These are phyloP conservation scores for Drosophila yakuba DNA, from an alignment of 1,140 invertebrate genomes.

Conservation along the genomic window DNA sequence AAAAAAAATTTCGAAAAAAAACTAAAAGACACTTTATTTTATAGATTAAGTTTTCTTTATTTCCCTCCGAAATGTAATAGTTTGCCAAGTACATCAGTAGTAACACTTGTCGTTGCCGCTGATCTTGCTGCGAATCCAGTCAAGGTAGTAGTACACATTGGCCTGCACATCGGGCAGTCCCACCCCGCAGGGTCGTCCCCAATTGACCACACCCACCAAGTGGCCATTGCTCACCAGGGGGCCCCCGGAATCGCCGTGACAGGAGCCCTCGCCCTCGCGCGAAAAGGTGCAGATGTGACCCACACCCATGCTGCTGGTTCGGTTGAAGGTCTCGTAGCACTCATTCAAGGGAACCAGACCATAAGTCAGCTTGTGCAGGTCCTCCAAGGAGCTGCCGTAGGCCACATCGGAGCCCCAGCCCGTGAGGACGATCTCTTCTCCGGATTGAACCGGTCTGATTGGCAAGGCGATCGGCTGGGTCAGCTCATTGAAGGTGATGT, in stretches of 20 bases:
- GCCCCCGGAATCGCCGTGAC: slow-evolving; percentile 85
- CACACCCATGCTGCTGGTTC: slow-evolving; percentile 53
- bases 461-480: slow-evolving; percentile 82
- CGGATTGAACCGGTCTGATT: neutral
- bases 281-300: slow-evolving; percentile 87
- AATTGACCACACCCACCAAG: slow-evolving; percentile 86
- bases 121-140: slow-evolving; percentile 65
- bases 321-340: slow-evolving; percentile 59
- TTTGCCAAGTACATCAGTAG: slow-evolving; percentile 3
- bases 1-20: no score
- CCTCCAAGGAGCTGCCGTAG: slow-evolving; percentile 34
- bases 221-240: slow-evolving; percentile 79
- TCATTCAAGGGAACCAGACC: slow-evolving; percentile 45
- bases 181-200: slow-evolving; percentile 85
- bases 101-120: slow-evolving; percentile 53
- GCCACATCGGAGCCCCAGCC: slow-evolving; percentile 85
- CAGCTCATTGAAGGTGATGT: slow-evolving; percentile 84
- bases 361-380: slow-evolving; percentile 62
- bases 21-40: neutral
- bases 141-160: slow-evolving; percentile 73
- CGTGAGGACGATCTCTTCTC: slow-evolving; percentile 83
- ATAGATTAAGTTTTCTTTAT: neutral
- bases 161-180: slow-evolving; percentile 86
- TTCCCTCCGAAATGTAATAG: neutral
- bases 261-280: slow-evolving; percentile 86